These are phyloP conservation scores for Nomada flava DNA, from an alignment of 2,888 invertebrate genomes.

Conservation along the genomic window DNA sequence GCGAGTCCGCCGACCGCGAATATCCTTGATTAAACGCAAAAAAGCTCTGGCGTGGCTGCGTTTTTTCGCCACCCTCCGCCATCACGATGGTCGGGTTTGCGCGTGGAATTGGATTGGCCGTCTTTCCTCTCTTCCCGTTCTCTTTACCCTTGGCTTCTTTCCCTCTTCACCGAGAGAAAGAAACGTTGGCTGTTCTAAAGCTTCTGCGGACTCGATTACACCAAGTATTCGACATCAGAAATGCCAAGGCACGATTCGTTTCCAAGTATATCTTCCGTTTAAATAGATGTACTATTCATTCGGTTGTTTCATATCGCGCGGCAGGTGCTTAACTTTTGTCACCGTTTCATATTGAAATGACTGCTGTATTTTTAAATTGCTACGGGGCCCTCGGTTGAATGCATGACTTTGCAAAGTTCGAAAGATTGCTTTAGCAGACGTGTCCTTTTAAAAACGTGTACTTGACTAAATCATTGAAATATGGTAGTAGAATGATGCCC, in stretches of 20 bases:
- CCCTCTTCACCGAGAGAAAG: conserved; percentile 46
- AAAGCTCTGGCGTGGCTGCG: conserved; percentile 73
- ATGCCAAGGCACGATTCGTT: conserved; percentile 51
- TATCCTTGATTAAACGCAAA: conserved; percentile 84
- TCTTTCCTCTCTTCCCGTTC: conserved; percentile 62
- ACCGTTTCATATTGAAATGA: background rate
- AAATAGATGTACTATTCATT: conserved; percentile 52
- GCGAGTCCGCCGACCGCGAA: conserved; percentile 81
- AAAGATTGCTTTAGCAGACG: conserved; percentile 8
- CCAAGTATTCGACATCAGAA: conserved; percentile 54
- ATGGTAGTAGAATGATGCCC: background rate
- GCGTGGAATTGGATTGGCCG: conserved; percentile 76
- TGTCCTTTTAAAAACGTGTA: background rate
- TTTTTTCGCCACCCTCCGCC: conserved; percentile 73
- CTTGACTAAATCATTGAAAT: background rate
- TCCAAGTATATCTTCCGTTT: conserved; percentile 37
- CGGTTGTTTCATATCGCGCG: background rate
- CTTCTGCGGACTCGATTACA: conserved; percentile 69
- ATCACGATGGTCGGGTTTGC: conserved; percentile 74
- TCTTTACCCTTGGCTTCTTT: conserved; percentile 42
- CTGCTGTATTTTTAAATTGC: background rate
- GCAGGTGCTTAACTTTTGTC: no score
- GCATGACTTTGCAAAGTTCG: conserved; percentile 22
- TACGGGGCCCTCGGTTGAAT: background rate
- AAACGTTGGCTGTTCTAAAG: conserved; percentile 63